A percentile compares a stretch with the other conserved stretches of the same genome.
Conservation (phyloP, 2,797 vertebrate genomes). For the Gambelia wislizenii region DNA sequence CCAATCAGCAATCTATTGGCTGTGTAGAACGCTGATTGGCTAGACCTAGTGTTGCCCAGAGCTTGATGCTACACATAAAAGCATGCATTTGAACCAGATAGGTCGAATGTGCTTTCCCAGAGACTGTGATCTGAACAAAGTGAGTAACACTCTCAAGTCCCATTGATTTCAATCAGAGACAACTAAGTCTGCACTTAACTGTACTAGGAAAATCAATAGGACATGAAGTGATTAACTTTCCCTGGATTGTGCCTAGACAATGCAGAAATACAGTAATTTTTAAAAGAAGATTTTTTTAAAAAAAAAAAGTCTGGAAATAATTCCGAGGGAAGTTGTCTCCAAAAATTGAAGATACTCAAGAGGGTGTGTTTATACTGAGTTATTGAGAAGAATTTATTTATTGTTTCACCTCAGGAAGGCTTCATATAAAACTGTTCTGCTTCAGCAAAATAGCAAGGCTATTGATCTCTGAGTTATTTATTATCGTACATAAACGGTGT, state of each 20-base stretch:
- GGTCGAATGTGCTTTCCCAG: no score
- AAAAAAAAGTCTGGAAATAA: not conserved
- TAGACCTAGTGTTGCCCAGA: not conserved
- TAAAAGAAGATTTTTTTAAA: no score
- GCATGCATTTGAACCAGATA: no score
- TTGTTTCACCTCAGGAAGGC: not conserved
- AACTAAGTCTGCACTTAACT: not conserved
- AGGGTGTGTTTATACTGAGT: not conserved
- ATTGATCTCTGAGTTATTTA: constrained; percentile 7
- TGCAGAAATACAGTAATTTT: not conserved
- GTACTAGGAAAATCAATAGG: not conserved
- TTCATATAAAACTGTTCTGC: not conserved
- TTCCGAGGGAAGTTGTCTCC: not conserved
- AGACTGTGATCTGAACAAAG: not conserved
- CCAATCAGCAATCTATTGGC: no score
- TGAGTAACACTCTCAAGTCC: not conserved
- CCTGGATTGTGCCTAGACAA: not conserved
- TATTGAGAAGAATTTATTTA: constrained; percentile 6
- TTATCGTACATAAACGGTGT: not conserved
- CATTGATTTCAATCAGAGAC: not conserved
- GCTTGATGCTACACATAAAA: no score
- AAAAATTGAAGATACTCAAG: not conserved
- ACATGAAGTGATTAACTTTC: not conserved
- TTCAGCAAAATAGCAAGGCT: not conserved
- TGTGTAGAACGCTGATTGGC: not conserved